These are phyloP conservation scores for Sphaerodactylus townsendi DNA, from an alignment of 2,113 vertebrate genomes.

Conservation along the genomic window DNA sequence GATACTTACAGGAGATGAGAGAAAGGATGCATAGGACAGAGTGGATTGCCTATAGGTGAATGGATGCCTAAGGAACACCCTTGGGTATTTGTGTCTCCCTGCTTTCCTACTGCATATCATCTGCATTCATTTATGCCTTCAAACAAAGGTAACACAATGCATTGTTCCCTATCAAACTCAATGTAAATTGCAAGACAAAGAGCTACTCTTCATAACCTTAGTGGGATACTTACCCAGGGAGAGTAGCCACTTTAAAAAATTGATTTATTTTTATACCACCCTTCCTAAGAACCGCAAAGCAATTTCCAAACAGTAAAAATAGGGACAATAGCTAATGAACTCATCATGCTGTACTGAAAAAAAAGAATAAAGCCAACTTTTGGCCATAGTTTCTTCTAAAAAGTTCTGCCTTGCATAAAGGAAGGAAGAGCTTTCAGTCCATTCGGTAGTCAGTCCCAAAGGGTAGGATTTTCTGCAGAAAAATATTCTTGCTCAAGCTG, in stretches of 20 bases:
- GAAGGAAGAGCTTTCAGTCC: no score
- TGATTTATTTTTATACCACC: no score
- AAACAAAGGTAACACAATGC: background rate
- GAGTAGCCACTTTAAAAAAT: background rate
- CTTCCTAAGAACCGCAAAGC: no score
- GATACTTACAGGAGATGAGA: background rate
- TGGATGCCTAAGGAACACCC: background rate
- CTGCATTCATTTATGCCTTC: background rate
- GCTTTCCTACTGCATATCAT: background rate
- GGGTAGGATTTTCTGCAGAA: no score
- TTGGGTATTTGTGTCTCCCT: background rate
- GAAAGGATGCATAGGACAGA: background rate
- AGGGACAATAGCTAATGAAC: no score
- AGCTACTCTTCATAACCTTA: background rate
- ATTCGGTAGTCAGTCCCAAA: no score
- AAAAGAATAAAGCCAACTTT: no score
- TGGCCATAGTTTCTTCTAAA: no score
- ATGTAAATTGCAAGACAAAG: background rate
- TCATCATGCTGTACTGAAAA: no score
- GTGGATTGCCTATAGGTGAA: background rate
- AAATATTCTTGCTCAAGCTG: no score
- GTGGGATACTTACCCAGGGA: background rate
- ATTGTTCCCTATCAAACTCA: background rate
- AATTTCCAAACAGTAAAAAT: no score
- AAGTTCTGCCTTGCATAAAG: no score